Conservation (phyloP, 2,113 vertebrate species). For the Apodemus sylvaticus region DNA sequence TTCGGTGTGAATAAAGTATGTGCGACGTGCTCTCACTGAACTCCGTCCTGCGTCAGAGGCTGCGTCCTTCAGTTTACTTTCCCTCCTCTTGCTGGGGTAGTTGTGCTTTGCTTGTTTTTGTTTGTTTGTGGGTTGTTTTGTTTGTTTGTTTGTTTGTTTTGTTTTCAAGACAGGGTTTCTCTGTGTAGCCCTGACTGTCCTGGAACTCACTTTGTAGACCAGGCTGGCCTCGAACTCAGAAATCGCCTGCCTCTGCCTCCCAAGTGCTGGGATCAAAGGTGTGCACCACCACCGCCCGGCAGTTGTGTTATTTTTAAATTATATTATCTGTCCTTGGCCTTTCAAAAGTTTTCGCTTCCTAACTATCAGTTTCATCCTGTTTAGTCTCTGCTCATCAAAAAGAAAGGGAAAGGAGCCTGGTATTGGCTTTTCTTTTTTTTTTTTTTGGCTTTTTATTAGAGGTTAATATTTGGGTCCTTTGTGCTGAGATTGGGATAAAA, state of each 20-base stretch:
- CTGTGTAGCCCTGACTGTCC: too few relatives aligned
- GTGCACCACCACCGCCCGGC: too few relatives aligned
- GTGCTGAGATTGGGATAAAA: background rate
- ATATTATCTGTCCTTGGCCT: constrained; percentile 23
- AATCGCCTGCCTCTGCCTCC: too few relatives aligned
- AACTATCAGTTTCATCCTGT: constrained; percentile 28
- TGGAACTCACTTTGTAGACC: too few relatives aligned
- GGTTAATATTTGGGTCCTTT: background rate
- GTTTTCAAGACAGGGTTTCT: too few relatives aligned
- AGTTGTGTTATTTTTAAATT: constrained; percentile 30
- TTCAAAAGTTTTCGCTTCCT: constrained; percentile 21
- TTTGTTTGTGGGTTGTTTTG: too few relatives aligned
- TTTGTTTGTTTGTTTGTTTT: too few relatives aligned
- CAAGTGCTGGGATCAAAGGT: too few relatives aligned
- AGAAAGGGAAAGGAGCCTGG: constrained; percentile 3
- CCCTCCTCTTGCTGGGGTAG: background rate
- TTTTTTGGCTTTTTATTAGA: too few relatives aligned
- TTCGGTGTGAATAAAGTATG: background rate
- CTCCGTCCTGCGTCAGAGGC: background rate
- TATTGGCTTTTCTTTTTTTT: background rate
- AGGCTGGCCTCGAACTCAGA: too few relatives aligned
- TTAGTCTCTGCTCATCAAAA: background rate
- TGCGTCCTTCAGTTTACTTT: background rate
- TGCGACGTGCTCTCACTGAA: background rate
- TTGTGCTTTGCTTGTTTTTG: background rate